A percentile compares a stretch with the other conserved stretches of the same genome.
These are phyloP conservation scores for Neodiprion lecontei DNA, from an alignment of 1,140 invertebrate species.

Conservation along the genomic window DNA sequence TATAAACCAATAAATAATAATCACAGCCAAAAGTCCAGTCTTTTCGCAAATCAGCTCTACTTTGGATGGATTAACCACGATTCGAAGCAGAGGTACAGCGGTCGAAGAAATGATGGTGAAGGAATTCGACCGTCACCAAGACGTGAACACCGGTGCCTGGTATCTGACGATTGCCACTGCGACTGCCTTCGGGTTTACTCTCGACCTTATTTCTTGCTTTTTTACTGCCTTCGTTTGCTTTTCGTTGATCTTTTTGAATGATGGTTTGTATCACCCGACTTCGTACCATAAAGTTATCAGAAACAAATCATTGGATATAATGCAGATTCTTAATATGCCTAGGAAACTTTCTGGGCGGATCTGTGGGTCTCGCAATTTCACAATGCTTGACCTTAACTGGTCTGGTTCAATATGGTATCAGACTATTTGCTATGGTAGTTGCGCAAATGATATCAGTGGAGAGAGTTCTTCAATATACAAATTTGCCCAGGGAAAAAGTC, in stretches of 20 bases:
- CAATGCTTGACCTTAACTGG: too few relatives aligned
- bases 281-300: too few relatives aligned
- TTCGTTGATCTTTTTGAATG: conserved; percentile 54
- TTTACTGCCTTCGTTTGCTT: conserved; percentile 47
- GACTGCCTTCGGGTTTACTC: conserved; percentile 62
- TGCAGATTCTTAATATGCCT: background rate
- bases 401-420: too few relatives aligned
- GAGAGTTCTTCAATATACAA: too few relatives aligned
- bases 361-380: too few relatives aligned
- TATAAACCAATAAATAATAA: conserved; percentile 5
- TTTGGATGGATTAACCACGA: conserved; percentile 80
- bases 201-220: conserved; percentile 41
- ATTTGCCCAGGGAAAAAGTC: too few relatives aligned
- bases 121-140: conserved; percentile 77
- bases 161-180: conserved; percentile 67
- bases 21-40: conserved; percentile 74
- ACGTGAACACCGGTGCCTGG: conserved; percentile 67
- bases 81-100: conserved; percentile 76
- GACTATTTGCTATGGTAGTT: too few relatives aligned
- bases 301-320: too few relatives aligned
- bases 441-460: too few relatives aligned
- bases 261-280: conserved; percentile 36
- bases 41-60: conserved; percentile 81
- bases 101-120: conserved; percentile 69
- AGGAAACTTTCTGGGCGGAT: conserved; percentile 37